A percentile compares a stretch with the other conserved stretches of the same genome.
These are phyloP conservation scores for Anableps anableps DNA, from an alignment of 2,797 vertebrate species.

Conservation along the genomic window DNA sequence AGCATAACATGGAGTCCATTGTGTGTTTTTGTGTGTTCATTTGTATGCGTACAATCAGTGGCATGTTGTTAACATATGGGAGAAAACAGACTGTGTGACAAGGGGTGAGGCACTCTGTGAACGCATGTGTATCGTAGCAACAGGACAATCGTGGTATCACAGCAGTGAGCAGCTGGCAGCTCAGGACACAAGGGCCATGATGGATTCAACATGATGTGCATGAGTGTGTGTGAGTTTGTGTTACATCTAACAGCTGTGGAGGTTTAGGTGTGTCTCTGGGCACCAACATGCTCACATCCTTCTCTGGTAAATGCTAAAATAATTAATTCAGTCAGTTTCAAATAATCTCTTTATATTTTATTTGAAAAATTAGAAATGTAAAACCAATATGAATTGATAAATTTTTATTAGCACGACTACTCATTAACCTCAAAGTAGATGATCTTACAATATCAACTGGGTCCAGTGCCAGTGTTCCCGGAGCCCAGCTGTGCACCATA, in stretches of 20 bases:
- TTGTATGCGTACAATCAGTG: conserved; percentile 29
- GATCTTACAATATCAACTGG: conserved; percentile 22
- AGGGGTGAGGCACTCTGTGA: conserved; percentile 62
- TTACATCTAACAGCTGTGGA: conserved; percentile 51
- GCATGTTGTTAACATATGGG: conserved; percentile 58
- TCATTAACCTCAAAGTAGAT: conserved; percentile 32
- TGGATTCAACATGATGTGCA: conserved; percentile 67
- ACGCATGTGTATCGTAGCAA: conserved; percentile 80
- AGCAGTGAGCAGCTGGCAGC: conserved; percentile 79
- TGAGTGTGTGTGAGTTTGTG: conserved; percentile 22
- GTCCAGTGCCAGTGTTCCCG: conserved; percentile 31
- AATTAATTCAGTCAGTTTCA: conserved; percentile 5
- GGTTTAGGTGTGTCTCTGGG: conserved; percentile 40
- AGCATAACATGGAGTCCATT: conserved; percentile 13
- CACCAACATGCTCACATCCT: conserved; percentile 31
- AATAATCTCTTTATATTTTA: not conserved
- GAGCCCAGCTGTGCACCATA: conserved; percentile 59
- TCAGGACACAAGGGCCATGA: conserved; percentile 72
- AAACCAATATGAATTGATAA: not conserved
- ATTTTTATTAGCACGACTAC: conserved; percentile 17
- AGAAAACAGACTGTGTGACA: conserved; percentile 62
- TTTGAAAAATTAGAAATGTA: not conserved
- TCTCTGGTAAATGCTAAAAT: conserved; percentile 47
- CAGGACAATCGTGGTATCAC: conserved; percentile 68
- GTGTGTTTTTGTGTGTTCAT: conserved; percentile 20